Percentiles rank a stretch among this genome's conserved stretches.
Conservation (phyloP, 2,797 vertebrate species). For the Ispidina picta region DNA sequence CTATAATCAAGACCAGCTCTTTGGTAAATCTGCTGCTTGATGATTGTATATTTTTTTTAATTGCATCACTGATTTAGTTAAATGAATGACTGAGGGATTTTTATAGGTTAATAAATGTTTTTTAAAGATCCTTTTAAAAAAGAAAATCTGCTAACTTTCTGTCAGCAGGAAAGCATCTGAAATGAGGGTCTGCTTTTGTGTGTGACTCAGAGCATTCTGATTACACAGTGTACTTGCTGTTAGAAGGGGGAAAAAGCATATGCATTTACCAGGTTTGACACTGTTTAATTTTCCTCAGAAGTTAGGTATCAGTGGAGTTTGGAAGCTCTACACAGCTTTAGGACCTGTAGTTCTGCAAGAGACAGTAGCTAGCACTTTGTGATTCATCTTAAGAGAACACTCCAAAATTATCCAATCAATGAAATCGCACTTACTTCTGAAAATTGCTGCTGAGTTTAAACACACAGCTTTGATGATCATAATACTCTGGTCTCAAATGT, state of each 20-base stretch:
- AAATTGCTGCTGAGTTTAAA: slow-evolving; percentile 33
- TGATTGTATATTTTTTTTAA: background rate
- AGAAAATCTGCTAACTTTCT: background rate
- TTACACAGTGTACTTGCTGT: slow-evolving; percentile 21
- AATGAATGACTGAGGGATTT: background rate
- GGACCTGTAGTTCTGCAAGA: background rate
- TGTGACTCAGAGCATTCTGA: slow-evolving; percentile 50
- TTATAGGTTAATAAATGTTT: background rate
- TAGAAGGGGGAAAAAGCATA: background rate
- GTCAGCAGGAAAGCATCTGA: slow-evolving; percentile 28
- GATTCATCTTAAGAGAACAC: slow-evolving; percentile 15
- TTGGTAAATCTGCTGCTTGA: slow-evolving; percentile 82
- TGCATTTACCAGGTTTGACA: slow-evolving; percentile 10
- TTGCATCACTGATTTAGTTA: background rate
- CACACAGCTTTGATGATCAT: background rate
- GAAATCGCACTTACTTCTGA: slow-evolving; percentile 33
- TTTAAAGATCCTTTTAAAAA: slow-evolving; percentile 6
- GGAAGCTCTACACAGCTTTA: slow-evolving; percentile 17
- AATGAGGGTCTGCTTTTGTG: slow-evolving; percentile 36
- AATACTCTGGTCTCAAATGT: background rate
- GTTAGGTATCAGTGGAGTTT: slow-evolving; percentile 2
- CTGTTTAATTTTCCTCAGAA: slow-evolving; percentile 45
- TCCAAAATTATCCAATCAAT: slow-evolving; percentile 60
- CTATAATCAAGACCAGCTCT: slow-evolving; percentile 95
- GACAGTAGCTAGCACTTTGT: slow-evolving; percentile 53